These are phyloP conservation scores for Psophia crepitans DNA, from an alignment of 2,113 vertebrate species.

Conservation along the genomic window DNA sequence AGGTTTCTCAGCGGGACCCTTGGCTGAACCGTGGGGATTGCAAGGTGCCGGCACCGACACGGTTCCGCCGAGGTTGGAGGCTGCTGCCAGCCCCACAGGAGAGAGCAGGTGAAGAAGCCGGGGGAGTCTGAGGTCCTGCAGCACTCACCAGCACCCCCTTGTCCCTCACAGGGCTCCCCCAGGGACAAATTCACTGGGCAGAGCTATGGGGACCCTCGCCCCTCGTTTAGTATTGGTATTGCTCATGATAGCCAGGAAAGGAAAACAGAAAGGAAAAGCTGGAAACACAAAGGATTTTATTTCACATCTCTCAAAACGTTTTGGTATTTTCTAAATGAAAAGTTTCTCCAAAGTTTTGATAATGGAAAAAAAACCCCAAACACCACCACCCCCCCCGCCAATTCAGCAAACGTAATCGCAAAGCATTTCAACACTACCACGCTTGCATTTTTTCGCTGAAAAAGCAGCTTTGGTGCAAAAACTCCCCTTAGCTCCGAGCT, in stretches of 20 bases:
- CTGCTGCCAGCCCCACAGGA: background rate
- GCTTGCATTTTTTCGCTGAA: background rate
- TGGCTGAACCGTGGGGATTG: fast-evolving
- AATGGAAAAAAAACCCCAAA: background rate
- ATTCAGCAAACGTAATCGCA: fast-evolving
- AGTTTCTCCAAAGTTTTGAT: background rate
- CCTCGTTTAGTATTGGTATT: background rate
- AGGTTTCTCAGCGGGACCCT: background rate
- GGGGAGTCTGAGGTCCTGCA: background rate
- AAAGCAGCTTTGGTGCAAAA: background rate
- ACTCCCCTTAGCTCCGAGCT: background rate
- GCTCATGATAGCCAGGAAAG: background rate
- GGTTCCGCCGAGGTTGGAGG: background rate
- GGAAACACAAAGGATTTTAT: background rate
- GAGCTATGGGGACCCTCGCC: background rate
- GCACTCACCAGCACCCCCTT: background rate
- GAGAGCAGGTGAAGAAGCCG: background rate
- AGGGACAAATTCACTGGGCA: background rate
- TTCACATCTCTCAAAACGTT: background rate
- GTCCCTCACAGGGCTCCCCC: background rate
- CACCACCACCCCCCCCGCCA: no score
- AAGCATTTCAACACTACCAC: background rate
- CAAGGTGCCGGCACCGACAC: background rate
- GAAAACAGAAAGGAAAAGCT: background rate
- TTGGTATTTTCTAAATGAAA: background rate